Evolutionary conservation across 2,797 vertebrate species (phyloP).

Genomic region (Trematomus bernacchii): DNA sequence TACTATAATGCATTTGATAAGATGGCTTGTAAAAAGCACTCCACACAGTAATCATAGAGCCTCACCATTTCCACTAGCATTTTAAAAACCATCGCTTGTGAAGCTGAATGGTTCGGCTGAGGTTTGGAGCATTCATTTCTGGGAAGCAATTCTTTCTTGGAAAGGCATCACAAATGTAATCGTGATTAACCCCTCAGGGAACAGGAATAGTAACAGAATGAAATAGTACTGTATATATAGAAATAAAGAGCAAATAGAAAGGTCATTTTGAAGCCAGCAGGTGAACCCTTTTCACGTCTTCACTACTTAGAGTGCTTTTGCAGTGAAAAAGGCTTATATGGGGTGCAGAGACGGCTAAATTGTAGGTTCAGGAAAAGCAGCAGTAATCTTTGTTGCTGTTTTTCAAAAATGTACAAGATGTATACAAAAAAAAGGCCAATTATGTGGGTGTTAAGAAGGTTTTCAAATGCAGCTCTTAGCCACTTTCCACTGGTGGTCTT

Average conservation of each 20-base stretch:
- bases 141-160: background rate
- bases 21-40: background rate
- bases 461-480: conserved; percentile 16
- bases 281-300: background rate
- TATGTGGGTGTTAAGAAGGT: conserved; percentile 18
- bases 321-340: background rate
- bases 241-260: no score
- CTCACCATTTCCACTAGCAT: background rate
- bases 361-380: background rate
- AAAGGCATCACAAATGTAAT: no score
- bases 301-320: background rate
- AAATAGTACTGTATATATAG: no score
- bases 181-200: no score
- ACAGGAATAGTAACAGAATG: no score
- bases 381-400: background rate
- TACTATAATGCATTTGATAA: conserved; percentile 8
- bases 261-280: no score
- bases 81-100: background rate
- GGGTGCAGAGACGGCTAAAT: background rate
- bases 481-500: background rate
- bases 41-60: background rate
- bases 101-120: background rate
- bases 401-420: background rate
- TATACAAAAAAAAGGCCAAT: conserved; percentile 14
- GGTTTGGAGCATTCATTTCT: background rate